Evolutionary conservation across 2,113 vertebrate genomes (phyloP).

Genomic region (Dendrocopos noguchii): DNA sequence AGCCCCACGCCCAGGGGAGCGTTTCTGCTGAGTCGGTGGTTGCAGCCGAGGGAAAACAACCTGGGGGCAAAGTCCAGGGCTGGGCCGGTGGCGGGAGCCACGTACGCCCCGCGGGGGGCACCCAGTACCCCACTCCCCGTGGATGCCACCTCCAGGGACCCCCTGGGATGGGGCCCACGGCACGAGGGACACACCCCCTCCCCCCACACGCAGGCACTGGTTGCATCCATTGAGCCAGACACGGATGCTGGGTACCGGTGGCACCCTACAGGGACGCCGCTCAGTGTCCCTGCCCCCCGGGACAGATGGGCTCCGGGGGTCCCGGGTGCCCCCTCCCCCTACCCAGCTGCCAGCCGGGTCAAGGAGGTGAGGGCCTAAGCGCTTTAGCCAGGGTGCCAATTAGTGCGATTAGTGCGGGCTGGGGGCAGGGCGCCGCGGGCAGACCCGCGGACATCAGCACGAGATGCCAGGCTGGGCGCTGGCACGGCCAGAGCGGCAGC

Average conservation of each 20-base stretch:
- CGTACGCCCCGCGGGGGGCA: not conserved
- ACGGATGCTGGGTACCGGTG: rapidly evolving
- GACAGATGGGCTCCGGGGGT: conserved; percentile 57
- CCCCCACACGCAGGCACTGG: not conserved
- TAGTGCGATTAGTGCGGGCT: conserved; percentile 2
- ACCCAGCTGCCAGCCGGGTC: conserved; percentile 54
- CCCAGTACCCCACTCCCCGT: not conserved
- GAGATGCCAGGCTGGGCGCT: not conserved
- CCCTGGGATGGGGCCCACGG: rapidly evolving
- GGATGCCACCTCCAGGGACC: not conserved
- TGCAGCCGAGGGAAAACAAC: conserved; percentile 41
- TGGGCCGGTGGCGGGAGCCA: not conserved
- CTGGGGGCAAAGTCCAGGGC: conserved; percentile 57
- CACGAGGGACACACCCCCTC: not conserved
- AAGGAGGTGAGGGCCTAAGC: conserved; percentile 59
- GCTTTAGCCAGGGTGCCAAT: conserved; percentile 67
- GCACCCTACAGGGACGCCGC: rapidly evolving
- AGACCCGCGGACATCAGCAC: not conserved
- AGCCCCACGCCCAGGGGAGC: conserved; percentile 29
- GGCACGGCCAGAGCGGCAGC: not conserved
- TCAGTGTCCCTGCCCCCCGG: not conserved
- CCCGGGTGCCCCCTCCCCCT: not conserved
- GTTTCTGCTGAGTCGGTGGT: conserved; percentile 59
- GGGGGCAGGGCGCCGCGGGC: conserved; percentile 2
- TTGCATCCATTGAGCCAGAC: rapidly evolving